Evolutionary conservation across 1,140 invertebrate genomes (phyloP).

Genomic region (Hycleus cichorii): DNA sequence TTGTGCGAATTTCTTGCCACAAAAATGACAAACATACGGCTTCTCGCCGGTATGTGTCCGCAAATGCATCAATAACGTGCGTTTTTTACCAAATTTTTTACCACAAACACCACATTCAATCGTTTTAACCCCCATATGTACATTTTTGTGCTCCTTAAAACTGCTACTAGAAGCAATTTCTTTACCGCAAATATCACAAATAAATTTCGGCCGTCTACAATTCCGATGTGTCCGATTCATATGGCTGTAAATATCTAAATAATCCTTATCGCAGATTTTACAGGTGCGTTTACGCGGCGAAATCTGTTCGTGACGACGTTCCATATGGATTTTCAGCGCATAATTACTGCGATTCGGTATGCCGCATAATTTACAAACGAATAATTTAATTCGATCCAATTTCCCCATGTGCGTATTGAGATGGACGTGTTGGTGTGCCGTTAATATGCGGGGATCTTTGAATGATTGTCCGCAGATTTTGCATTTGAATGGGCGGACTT

Average conservation of each 20-base stretch:
- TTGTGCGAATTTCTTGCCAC: conserved; percentile 5
- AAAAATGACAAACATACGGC: conserved; percentile 33
- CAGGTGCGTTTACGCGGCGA: too few relatives aligned
- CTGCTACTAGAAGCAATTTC: not conserved
- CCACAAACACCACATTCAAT: not conserved
- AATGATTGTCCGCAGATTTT: conserved; percentile 47
- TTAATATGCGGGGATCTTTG: conserved; percentile 47
- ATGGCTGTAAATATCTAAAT: too few relatives aligned
- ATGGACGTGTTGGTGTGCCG: conserved; percentile 50
- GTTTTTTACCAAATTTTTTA: not conserved
- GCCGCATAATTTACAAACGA: conserved; percentile 46
- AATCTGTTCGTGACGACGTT: too few relatives aligned
- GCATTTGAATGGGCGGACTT: conserved; percentile 46
- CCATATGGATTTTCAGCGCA: conserved; percentile 38
- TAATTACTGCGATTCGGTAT: conserved; percentile 43
- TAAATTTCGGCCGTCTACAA: conserved; percentile 1
- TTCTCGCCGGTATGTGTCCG: conserved; percentile 36
- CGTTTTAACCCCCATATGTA: not conserved
- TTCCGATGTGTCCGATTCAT: not conserved
- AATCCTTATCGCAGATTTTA: too few relatives aligned
- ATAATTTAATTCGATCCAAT: conserved; percentile 23
- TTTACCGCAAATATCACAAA: conserved; percentile 8
- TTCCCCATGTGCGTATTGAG: conserved; percentile 40
- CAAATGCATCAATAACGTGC: conserved; percentile 36
- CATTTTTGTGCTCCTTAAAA: not conserved